A percentile compares a stretch with the other conserved stretches of the same genome.
Evolutionary conservation across 2,113 vertebrate genomes (phyloP).

Genomic region (Donacobius atricapilla): DNA sequence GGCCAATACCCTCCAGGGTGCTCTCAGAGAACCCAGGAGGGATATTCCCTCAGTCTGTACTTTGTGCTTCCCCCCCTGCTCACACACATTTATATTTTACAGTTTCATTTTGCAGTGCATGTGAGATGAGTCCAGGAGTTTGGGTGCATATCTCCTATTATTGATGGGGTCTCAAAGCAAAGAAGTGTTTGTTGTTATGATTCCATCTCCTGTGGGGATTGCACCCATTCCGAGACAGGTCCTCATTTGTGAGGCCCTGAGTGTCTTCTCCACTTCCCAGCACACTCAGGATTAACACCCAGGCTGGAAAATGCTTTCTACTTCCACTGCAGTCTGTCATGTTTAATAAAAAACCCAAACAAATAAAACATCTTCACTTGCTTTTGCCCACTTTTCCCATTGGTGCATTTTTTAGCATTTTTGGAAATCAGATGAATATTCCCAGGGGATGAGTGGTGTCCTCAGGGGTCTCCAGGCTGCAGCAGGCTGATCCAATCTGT

Average conservation of each 20-base stretch:
- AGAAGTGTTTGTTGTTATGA: background rate
- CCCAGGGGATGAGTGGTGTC: background rate
- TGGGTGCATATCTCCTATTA: background rate
- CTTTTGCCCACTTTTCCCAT: fast-evolving
- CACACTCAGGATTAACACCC: background rate
- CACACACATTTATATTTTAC: background rate
- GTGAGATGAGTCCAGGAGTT: background rate
- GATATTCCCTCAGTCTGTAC: background rate
- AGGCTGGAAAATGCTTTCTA: background rate
- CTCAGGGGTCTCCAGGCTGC: background rate
- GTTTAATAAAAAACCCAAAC: background rate
- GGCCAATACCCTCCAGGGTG: background rate
- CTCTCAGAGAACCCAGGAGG: background rate
- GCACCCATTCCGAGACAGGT: background rate
- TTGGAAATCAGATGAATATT: background rate
- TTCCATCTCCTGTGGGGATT: background rate
- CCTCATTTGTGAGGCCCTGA: background rate
- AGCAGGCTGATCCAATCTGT: background rate
- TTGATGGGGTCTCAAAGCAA: background rate
- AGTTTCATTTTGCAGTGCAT: background rate
- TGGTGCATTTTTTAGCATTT: background rate
- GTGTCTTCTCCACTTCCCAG: background rate
- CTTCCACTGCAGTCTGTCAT: background rate
- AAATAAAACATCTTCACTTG: background rate
- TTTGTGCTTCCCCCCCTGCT: background rate